Evolutionary conservation across 2,113 vertebrate species (phyloP).

Genomic region (Zosterops pallidus): DNA sequence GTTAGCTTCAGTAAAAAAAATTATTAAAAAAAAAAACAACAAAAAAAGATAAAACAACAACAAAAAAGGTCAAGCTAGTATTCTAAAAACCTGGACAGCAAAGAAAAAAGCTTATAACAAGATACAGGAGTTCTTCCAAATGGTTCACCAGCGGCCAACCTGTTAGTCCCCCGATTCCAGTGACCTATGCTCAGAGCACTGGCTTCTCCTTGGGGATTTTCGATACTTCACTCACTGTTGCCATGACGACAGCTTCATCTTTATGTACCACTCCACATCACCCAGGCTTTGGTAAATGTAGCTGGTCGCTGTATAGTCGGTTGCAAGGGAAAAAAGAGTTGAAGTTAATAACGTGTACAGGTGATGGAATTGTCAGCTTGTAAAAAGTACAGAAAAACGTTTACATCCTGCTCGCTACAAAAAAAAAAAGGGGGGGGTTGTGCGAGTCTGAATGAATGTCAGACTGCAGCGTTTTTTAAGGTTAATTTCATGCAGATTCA

Average conservation of each 20-base stretch:
- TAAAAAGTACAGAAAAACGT: conserved; percentile 79
- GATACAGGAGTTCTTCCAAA: conserved; percentile 98
- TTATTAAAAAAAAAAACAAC: neutral
- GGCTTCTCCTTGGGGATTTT: conserved; percentile 99
- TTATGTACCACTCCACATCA: conserved; percentile 99
- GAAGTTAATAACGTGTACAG: conserved; percentile 95
- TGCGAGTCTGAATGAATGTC: conserved; percentile 63
- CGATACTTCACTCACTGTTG: conserved; percentile 99
- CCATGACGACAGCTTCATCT: conserved; percentile 99
- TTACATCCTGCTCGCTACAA: conserved; percentile 75
- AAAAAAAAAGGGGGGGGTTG: neutral
- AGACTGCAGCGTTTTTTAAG: conserved; percentile 59
- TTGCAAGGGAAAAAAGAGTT: conserved; percentile 93
- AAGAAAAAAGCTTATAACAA: conserved; percentile 97
- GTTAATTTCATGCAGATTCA: conserved; percentile 67
- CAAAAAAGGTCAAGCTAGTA: conserved; percentile 42
- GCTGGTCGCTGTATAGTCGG: conserved; percentile 99
- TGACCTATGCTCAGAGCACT: conserved; percentile 99
- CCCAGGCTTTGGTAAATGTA: conserved; percentile 99
- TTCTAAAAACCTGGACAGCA: conserved; percentile 89
- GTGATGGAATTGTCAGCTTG: conserved; percentile 71
- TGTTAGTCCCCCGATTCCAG: conserved; percentile 99
- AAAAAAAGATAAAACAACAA: neutral
- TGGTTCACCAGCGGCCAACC: conserved; percentile 98
- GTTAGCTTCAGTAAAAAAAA: conserved; percentile 34